Percentiles rank a stretch among this genome's conserved stretches.
Evolutionary conservation across 2,888 invertebrate species (phyloP).

Genomic region (Sesamia inferens): DNA sequence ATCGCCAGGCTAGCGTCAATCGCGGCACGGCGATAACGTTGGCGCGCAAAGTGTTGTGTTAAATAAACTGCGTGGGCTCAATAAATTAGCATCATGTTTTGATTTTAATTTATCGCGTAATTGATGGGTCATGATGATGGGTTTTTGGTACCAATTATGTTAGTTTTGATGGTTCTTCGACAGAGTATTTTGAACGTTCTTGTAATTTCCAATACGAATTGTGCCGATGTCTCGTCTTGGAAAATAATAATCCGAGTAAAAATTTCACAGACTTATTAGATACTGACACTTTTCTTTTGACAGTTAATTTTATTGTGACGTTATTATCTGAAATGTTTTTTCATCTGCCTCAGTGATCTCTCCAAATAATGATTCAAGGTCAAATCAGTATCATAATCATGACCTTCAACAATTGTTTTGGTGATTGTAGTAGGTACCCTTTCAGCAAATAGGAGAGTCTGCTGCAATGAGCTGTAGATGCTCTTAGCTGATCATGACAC

Average conservation of each 20-base stretch:
- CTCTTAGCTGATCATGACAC: too few species aligned
- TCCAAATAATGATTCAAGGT: background rate
- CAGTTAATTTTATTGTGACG: background rate
- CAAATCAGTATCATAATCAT: background rate
- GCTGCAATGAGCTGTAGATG: too few species aligned
- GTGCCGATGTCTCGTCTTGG: background rate
- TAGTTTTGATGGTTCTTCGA: conserved; percentile 20
- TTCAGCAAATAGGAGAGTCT: too few species aligned
- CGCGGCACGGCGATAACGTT: conserved; percentile 45
- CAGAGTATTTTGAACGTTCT: conserved; percentile 17
- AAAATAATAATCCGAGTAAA: background rate
- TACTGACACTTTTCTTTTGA: background rate
- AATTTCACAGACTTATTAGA: background rate
- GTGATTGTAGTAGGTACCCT: too few species aligned
- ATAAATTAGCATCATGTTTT: conserved; percentile 52
- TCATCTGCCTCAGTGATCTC: background rate
- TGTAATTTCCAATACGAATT: background rate
- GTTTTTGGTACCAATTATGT: conserved; percentile 30
- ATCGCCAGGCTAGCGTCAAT: conserved; percentile 59
- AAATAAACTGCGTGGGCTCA: conserved; percentile 46
- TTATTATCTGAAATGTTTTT: background rate
- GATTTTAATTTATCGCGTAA: conserved; percentile 58
- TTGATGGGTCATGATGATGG: conserved; percentile 40
- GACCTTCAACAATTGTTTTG: background rate
- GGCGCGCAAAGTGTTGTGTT: conserved; percentile 55